Base-by-base conservation (phyloP, 2,113 vertebrate genomes). In the Thermophis baileyi region DNA sequence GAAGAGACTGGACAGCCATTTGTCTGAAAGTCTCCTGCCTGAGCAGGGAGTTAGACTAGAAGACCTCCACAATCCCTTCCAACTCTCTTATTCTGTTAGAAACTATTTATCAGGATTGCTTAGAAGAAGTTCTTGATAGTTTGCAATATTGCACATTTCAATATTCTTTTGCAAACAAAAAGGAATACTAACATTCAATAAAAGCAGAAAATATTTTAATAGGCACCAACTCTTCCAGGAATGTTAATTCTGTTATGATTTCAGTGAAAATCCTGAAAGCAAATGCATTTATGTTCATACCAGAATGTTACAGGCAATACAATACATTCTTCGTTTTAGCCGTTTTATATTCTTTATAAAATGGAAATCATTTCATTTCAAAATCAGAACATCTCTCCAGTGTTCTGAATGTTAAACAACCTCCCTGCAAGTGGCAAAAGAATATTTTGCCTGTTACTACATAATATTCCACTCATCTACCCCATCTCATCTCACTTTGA, bases 231-330 rank as follows among this genome's bases (percentile, higher is more conserved):
- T 20, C n/a, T 35, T 55, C 51, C 63, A 89, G 40, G 40, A 81
- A 5, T n/a, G 69, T 89, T 3, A 54, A 89, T 91, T 91, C 91
- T 90, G 27, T 94, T 92, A 0, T 4, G 63, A 85, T 87, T 30
- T 93, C 93, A 93, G 55, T 90, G 22, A 89, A 94, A 91, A 93
- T 81, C 27, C 20, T 46, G 94, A 95, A 87, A 96, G 30, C 12
- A 94, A 88, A 91, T 40, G 30, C n/a, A 44, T 94, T 95, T 91
- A 94, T 57, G 90, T 8, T 60, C 93, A 27, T n/a, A 95, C 40
- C 91, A 7, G 51, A 94, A 89, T 95, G 1, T 96, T 6, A 93
- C 49, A 54, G 40, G 88, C 88, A 12, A 91, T 90, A 49, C 12
- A 69, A 69, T 81, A 81, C 69, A 40, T 81, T 74, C 11, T 87